Base-by-base conservation (phyloP, 2,113 vertebrate genomes). In the Gymnobelideus leadbeateri region DNA sequence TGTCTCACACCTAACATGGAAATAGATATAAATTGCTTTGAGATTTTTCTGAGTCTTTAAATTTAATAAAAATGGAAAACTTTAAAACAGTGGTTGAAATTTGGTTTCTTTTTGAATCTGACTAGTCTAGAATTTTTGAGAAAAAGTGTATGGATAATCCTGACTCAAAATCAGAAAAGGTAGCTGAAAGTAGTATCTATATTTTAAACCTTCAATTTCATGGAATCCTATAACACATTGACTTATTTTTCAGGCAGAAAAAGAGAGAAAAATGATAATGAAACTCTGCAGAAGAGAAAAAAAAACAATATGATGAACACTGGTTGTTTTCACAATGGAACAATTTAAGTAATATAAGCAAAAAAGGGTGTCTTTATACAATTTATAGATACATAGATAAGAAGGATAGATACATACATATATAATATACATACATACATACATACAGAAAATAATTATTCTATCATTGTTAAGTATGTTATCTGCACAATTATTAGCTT, bases 121-220 rank as follows among this genome's bases (percentile, higher is more conserved):
- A 89, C 28, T 1, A 26, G 28, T 94, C 95, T 84, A 97, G 31
- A 92, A 8, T 94, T 90, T 89, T 95, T 91, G 61, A 68, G 28
- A 92, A 37, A 95, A 96, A 93, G 89, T 77, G 94, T 95, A 54
- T 89, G 24, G 91, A 4, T 91, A 89, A 8, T 84, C 43, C n/a
- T 91, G 9, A 95, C n/a, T 95, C 24, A 84, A 91, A 25, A 19
- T 93, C 10, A 95, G 50, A 91, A 94, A 68, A 91, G 5, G 92
- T 3, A 31, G 52, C 2, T 26, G 8, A 92, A 95, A 92, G 7
- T 92, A 23, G 23, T 95, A 89, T 10, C 25, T 92, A 23, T 91
- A 92, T 91, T 92, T 84, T 91, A 97, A 96, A 84, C 11, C 95
- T 25, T 47, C 52, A 54, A 55, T 90, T 96, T 94, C 50, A n/a